Base-by-base conservation (phyloP, 2,888 invertebrate species). In the Gandaritis pyraliata region DNA sequence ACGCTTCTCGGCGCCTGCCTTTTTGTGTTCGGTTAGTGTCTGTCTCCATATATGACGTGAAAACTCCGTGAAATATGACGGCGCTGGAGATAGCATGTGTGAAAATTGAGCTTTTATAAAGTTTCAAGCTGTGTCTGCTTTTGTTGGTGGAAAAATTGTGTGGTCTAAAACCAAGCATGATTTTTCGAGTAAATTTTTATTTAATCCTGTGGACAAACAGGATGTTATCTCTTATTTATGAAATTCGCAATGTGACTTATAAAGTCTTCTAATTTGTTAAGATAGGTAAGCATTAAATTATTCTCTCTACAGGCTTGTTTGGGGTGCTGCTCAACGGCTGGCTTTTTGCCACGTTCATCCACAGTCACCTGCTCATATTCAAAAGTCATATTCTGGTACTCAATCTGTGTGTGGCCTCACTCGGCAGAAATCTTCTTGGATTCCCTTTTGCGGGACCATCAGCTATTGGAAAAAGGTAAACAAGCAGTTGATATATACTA, bases 261-360 rank as follows among this genome's bases (percentile, higher is more conserved):
- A 23, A 23, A 23, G 6, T 6, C 6, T 23, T 23, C 6, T 23
- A 23, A 23, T 5, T 23, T 23, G 23, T 1, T 23, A 5, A 23
- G 23, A 39, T 46, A 11, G 10, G 13, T 54, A 11, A 53, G 15
- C 15, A 11, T 30, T 48, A 0, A 33, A 48, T 33, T 64, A 69
- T 71, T 29, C 4, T 76, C 50, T 75, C 74, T 74, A 59, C 85
- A 93, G 93, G 93, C 81, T 81, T 90, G 74, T 89, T 90, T 73
- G 93, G 93, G 82, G 88, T 93, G 85, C 88, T 93, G 81, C 85
- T 93, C 72, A 93, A 93, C 73, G 86, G 88, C 70, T 93, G 93
- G 93, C 88, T 94, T 64, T 91, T 91, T 77, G 86, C 86, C 77
- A 92, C 93, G 30, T 93, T 93, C 81, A 81, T 93, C 70, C 90